Evolutionary conservation across 1,140 invertebrate species (phyloP), one percentile per base, ranked within the genome.

Genomic region (Myzus persicae): DNA sequence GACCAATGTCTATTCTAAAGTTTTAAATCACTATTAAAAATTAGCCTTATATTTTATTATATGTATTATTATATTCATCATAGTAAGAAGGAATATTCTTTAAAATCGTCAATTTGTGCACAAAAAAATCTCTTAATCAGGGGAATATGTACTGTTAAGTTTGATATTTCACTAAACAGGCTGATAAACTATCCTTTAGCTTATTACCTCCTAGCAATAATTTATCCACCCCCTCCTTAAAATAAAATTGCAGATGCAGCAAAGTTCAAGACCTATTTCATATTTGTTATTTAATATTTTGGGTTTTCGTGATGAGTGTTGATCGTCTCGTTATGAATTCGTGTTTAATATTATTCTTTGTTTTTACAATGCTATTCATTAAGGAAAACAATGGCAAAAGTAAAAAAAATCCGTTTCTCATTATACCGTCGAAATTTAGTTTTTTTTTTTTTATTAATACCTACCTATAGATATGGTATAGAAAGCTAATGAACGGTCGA

Each of bases 401-500:
- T 22, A 90, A 40, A 59, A 90, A 90, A 90, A 90, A 54, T 44
- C 20, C 20, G 38, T 42, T 38, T n/a, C 24, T 46, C 36, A 54
- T 38, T 24, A 54, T 18, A 90, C 38, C 36, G n/a, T 54, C 36
- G 51, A 90, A 90, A 59, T 40, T 36, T 22, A 7, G 36, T 90
- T 26, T 54, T 54, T 54, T n/a, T 31, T 31, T 31, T 44, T 36
- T 31, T 7, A 9, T 59, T 22, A 38, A 51, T 38, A 38, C n/a
- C n/a, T 54, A 51, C 38, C 31, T n/a, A 40, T 88, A 48, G 18
- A 48, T 46, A 51, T 38, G 4, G 36, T 82, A 76, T 91, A 82
- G 81, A 85, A 93, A 93, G 91, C 91, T 85, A 93, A 85, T 85
- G 81, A 85, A 93, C 91, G 91, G 76, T 38, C 54, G 40, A 84